Evolutionary conservation across 2,797 vertebrate species (phyloP).

Genomic region (Anolis apletophallus): DNA sequence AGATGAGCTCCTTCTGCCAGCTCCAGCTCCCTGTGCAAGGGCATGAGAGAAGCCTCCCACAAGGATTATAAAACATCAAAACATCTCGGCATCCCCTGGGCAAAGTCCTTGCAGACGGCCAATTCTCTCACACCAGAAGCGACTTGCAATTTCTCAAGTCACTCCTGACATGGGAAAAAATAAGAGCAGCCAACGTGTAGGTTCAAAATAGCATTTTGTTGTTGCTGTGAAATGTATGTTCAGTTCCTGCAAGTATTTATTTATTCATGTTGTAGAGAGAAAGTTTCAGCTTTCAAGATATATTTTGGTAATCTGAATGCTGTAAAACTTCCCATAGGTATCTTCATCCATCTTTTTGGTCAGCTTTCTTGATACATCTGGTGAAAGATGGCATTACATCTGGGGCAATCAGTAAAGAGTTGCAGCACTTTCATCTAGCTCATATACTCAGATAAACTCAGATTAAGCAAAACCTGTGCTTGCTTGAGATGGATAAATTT

Average conservation of each 20-base stretch:
- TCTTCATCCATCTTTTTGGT: background rate
- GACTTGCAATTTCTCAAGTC: too few relatives aligned
- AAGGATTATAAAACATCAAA: too few relatives aligned
- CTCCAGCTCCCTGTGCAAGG: too few relatives aligned
- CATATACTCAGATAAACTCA: background rate
- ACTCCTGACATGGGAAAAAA: too few relatives aligned
- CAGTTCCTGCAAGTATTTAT: slow-evolving; percentile 53
- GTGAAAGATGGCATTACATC: background rate
- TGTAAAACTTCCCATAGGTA: slow-evolving; percentile 2
- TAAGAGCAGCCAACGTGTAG: background rate
- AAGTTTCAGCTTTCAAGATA: slow-evolving; percentile 65
- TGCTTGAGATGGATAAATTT: background rate
- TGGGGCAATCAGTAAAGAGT: background rate
- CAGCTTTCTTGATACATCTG: background rate
- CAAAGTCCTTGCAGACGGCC: too few relatives aligned
- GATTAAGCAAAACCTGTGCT: background rate
- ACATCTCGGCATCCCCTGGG: too few relatives aligned
- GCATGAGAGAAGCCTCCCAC: too few relatives aligned
- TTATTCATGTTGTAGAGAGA: slow-evolving; percentile 54
- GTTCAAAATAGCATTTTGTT: slow-evolving; percentile 45
- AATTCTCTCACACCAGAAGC: too few relatives aligned
- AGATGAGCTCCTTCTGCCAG: too few relatives aligned
- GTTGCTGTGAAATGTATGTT: slow-evolving; percentile 30
- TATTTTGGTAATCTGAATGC: slow-evolving; percentile 45
- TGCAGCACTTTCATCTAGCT: background rate